Conservation (phyloP, 2,888 invertebrate genomes). For the Erebia ligea region DNA sequence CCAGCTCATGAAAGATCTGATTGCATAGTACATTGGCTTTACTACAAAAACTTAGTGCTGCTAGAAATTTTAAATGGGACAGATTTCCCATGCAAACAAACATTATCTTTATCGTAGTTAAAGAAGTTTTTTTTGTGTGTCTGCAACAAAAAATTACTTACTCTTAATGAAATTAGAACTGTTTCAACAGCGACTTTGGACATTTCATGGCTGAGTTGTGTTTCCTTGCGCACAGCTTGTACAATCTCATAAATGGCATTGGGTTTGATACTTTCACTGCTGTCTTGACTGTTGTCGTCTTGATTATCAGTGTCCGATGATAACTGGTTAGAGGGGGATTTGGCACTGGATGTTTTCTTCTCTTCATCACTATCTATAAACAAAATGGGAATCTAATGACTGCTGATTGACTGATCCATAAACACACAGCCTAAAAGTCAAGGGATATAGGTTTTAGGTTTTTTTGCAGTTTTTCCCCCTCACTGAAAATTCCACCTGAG, state of each 20-base stretch:
- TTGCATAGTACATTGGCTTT: too few species aligned
- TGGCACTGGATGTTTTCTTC: slow-evolving; percentile 50
- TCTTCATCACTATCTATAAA: slow-evolving; percentile 56
- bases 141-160: slow-evolving; percentile 44
- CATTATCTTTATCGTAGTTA: too few species aligned
- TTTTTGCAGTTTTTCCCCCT: too few species aligned
- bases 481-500: too few species aligned
- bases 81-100: too few species aligned
- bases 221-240: slow-evolving; percentile 91
- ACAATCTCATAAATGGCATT: slow-evolving; percentile 89
- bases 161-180: slow-evolving; percentile 83
- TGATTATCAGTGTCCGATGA: slow-evolving; percentile 78
- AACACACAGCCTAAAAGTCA: too few species aligned
- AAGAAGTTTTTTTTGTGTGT: not conserved
- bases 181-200: slow-evolving; percentile 93
- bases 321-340: slow-evolving; percentile 62
- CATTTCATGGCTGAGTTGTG: slow-evolving; percentile 93
- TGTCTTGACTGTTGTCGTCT: slow-evolving; percentile 74
- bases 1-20: too few species aligned
- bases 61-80: too few species aligned
- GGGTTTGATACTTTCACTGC: slow-evolving; percentile 77
- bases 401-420: too few species aligned
- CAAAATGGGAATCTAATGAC: not conserved
- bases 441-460: too few species aligned
- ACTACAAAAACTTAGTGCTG: too few species aligned